A percentile compares a stretch with the other conserved stretches of the same genome.
phyloP scores from a whole-genome alignment of 2,113 vertebrate genomes.

The Noturus placidus region DNA sequence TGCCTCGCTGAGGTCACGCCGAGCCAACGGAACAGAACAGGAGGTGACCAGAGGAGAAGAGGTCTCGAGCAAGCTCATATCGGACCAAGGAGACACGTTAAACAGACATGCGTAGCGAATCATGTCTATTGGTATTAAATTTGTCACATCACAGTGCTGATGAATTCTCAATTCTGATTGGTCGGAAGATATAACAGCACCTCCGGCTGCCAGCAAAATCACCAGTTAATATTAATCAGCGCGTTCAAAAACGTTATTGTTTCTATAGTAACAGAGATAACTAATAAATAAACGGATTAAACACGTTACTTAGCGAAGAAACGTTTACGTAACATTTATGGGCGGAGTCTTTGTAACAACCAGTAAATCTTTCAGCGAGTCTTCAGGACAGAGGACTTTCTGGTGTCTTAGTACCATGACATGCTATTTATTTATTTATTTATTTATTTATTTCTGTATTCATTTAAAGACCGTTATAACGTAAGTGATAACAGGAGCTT shows the following conservation, averaged over 20 bases:
- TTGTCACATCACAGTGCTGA: not conserved
- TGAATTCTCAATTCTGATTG: not conserved
- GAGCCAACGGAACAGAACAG: constrained; percentile 3
- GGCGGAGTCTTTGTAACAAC: not conserved
- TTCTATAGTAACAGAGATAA: not conserved
- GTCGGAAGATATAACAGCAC: not conserved
- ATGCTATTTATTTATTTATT: not conserved
- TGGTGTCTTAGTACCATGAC: not conserved
- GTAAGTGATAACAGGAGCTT: not conserved
- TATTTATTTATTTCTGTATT: not conserved
- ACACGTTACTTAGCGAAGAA: not conserved
- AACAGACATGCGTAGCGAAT: no score
- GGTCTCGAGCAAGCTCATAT: constrained; percentile 4
- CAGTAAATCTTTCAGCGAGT: not conserved
- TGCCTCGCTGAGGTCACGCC: constrained; percentile 2
- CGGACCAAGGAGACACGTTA: not conserved
- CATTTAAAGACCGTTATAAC: not conserved
- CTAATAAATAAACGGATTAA: not conserved
- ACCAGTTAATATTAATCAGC: not conserved
- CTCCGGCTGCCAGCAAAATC: not conserved
- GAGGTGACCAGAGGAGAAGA: not conserved
- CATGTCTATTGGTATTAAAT: no score
- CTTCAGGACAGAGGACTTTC: not conserved
- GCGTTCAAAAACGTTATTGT: not conserved
- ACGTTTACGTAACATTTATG: not conserved